Evolutionary conservation across 37 sponge, comb jelly and placozoan genomes (phyloP), one percentile per base, ranked within the genome.

Genomic region (Ianthella basta): DNA sequence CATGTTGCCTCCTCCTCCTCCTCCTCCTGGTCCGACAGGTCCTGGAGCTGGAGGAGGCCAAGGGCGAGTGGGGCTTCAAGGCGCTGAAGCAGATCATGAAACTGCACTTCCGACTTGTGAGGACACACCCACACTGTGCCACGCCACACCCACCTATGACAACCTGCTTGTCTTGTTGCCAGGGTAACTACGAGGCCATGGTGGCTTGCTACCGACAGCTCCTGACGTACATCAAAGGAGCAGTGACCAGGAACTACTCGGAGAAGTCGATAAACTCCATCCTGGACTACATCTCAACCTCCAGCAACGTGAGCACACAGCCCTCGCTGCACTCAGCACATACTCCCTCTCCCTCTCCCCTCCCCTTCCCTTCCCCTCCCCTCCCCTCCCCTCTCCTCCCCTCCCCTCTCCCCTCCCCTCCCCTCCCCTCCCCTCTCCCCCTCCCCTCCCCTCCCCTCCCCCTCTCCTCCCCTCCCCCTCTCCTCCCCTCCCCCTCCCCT

Each of bases 181-280:
- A 95, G 96, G 88, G 93, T 0, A 80, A 90, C 23, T 89, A 72
- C 72, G 86, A 92, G 56, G 91, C 92, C 32, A 94, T 98, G 99
- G 94, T 94, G 88, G 84, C 63, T 0, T 60, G 87, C 40, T 98
- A 98, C 81, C 85, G 91, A 70, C 87, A 94, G 83, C 86, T 98
- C 54, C 72, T 70, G 37, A 70, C 72, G 36, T 70, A 70, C 37
- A 70, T 70, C 34, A 70, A 70, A 35, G 72, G 91, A 44, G 96
- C 96, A 30, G 99, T 98, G 24, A 98, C 99, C 15, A 87, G 99
- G 68, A 98, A 98, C 56, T 91, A 96, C 70, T 95, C 96, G 21
- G 99, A 98, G 83, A 98, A 98, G 75, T 96, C 97, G 21, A 96
- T 98, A 61, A 98, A 98, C 83, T 98, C 99, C 10, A 98, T 98